Base-by-base conservation (phyloP, 2,797 vertebrate species). In the Enteromius afrohamiltoni region DNA sequence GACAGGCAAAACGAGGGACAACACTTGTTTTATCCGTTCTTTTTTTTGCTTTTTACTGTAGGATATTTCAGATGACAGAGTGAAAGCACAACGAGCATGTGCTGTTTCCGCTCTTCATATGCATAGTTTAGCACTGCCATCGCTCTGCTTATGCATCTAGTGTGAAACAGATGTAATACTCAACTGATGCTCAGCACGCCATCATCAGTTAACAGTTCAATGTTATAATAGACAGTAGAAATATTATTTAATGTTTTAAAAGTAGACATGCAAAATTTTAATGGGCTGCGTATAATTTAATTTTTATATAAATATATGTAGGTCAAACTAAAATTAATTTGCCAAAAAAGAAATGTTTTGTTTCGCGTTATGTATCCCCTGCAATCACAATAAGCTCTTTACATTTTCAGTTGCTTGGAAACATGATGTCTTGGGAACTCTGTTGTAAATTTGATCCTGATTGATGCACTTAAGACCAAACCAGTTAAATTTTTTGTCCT, bases 401-500 rank as follows among this genome's bases (percentile, higher is more conserved):
- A 21, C 34, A 34, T 69, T 65, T 82, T 77, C 68, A 37, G 51
- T 74, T 60, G 31, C 42, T 53, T 53, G 19, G 77, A 83, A 75
- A 68, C 34, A 70, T 51, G 67, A 87, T 83, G 58, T 77, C 77
- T 64, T 29, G 64, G 21, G 70, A 73, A 29, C 16, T 34, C 77
- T 68, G 49, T 42, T 79, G 60, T 80, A 79, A 40, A 79, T 82
- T 79, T 42, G 29, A 84, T 64, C 67, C 83, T 75, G 55, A 58
- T 77, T 23, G 55, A 85, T 85, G 85, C 83, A 86, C 85, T 88
- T 88, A 80, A 88, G 86, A 88, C 87, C 85, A 87, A 87, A 88
- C 85, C 58, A 70, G 75, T 84, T 82, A 21, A 13, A n/a, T 79
- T 84, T 84, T 51, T 80, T 74, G 79, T 85, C 65, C 77, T 87